phyloP scores from a whole-genome alignment of 2,797 vertebrate genomes.

The Synanceia verrucosa region DNA sequence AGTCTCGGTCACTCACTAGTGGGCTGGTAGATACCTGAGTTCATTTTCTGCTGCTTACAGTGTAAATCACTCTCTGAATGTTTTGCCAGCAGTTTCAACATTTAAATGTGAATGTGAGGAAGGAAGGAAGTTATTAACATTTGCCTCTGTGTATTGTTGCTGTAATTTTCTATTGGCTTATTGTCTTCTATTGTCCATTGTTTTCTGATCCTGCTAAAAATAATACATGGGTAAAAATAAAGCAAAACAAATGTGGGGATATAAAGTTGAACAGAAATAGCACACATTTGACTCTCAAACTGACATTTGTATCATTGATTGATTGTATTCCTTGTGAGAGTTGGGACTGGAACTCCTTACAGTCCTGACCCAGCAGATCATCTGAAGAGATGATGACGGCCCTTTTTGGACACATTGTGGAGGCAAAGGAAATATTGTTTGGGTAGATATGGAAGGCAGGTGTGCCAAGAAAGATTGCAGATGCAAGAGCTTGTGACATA shows the following conservation, averaged over 20 bases:
- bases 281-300: slow-evolving; percentile 12
- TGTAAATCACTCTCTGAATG: not conserved
- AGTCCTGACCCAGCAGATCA: not conserved
- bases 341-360: not conserved
- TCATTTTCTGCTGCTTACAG: not conserved
- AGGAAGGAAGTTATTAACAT: slow-evolving; percentile 18
- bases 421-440: slow-evolving; percentile 13
- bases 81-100: not conserved
- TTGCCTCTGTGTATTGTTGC: not conserved
- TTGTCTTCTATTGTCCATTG: slow-evolving; percentile 26
- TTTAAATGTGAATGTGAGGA: slow-evolving; percentile 11
- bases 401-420: not conserved
- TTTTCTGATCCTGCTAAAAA: slow-evolving; percentile 26
- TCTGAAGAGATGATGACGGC: not conserved
- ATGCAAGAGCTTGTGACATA: not conserved
- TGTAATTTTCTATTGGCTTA: slow-evolving; percentile 2
- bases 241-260: not conserved
- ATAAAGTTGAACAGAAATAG: slow-evolving; percentile 3
- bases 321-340: slow-evolving; percentile 5
- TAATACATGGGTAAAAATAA: slow-evolving; percentile 15
- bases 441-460: not conserved
- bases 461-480: not conserved
- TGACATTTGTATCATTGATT: slow-evolving; percentile 13
- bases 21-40: slow-evolving; percentile 6
- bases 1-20: not conserved